Conservation (phyloP, 2,113 vertebrate genomes). For the Columba livia region DNA sequence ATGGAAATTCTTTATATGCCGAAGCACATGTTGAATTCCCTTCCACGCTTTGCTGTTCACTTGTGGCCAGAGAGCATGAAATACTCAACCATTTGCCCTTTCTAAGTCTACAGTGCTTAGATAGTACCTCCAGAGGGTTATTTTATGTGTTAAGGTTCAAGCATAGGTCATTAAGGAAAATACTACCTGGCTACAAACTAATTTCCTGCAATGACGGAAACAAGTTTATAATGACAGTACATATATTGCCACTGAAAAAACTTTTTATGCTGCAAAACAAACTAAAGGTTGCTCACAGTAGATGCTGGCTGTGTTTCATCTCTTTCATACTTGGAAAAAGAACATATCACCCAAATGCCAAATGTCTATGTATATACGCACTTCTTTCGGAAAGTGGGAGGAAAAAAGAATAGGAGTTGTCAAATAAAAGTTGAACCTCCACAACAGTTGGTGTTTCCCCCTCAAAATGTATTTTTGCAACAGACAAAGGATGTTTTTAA, state of each 20-base stretch:
- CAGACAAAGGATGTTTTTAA: constrained; percentile 49
- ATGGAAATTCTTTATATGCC: neutral
- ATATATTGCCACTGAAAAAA: neutral
- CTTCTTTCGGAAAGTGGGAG: neutral
- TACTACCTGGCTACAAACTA: constrained; percentile 9
- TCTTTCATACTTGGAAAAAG: neutral
- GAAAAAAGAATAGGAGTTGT: neutral
- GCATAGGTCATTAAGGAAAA: constrained; percentile 9
- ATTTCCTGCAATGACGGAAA: constrained; percentile 22
- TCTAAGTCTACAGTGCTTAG: neutral
- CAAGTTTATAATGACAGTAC: neutral
- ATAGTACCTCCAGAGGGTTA: neutral
- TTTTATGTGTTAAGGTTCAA: neutral
- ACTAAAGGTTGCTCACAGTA: neutral
- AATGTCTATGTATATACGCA: neutral
- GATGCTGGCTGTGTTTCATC: neutral
- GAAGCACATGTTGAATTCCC: neutral
- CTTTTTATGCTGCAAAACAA: neutral
- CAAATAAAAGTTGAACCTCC: constrained; percentile 25
- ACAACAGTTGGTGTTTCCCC: neutral
- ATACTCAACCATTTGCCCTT: neutral
- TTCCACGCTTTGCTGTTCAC: neutral
- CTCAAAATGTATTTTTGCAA: constrained; percentile 33
- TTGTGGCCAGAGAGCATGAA: neutral
- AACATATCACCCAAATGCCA: neutral